A percentile compares a stretch with the other conserved stretches of the same genome.
These are phyloP conservation scores for Drosophila repletoides DNA, from an alignment of 1,140 invertebrate genomes.

Conservation along the genomic window DNA sequence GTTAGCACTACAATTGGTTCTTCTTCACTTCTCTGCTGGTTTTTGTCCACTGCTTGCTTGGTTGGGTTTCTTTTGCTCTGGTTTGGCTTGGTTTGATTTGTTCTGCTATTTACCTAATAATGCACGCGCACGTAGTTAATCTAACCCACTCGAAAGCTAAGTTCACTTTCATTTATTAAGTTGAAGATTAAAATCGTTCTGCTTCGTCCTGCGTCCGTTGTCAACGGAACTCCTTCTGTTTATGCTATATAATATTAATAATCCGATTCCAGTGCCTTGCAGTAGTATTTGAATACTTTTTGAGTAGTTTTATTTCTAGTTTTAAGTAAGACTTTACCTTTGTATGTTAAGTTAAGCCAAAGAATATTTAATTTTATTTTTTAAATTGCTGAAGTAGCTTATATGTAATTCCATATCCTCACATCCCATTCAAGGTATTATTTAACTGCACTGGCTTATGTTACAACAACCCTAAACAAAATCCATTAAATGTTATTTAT, in stretches of 20 bases:
- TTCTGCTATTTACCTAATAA: slow-evolving; percentile 17
- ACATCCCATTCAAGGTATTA: slow-evolving; percentile 32
- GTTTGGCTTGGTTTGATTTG: slow-evolving; percentile 8
- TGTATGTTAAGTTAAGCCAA: slow-evolving; percentile 24
- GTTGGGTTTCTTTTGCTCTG: background rate
- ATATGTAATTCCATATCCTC: background rate
- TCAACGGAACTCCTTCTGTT: background rate
- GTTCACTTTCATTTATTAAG: too few species aligned
- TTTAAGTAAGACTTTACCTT: background rate
- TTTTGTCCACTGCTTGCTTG: background rate
- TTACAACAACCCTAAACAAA: slow-evolving; percentile 11
- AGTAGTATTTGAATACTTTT: slow-evolving; percentile 6
- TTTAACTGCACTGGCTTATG: slow-evolving; percentile 9
- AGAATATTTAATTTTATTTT: slow-evolving; percentile 10
- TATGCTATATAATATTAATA: background rate
- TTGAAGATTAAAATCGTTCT: slow-evolving; percentile 2
- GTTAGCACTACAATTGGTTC: slow-evolving; percentile 24
- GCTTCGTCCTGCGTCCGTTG: background rate
- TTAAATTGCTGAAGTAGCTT: slow-evolving; percentile 1
- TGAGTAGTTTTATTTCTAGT: background rate
- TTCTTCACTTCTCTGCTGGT: background rate
- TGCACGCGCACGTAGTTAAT: slow-evolving; percentile 8
- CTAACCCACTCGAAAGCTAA: too few species aligned
- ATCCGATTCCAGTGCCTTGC: slow-evolving; percentile 9
- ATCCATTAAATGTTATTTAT: slow-evolving; percentile 22